phyloP scores from a whole-genome alignment of 2,113 vertebrate genomes.

The Chinchilla lanigera region DNA sequence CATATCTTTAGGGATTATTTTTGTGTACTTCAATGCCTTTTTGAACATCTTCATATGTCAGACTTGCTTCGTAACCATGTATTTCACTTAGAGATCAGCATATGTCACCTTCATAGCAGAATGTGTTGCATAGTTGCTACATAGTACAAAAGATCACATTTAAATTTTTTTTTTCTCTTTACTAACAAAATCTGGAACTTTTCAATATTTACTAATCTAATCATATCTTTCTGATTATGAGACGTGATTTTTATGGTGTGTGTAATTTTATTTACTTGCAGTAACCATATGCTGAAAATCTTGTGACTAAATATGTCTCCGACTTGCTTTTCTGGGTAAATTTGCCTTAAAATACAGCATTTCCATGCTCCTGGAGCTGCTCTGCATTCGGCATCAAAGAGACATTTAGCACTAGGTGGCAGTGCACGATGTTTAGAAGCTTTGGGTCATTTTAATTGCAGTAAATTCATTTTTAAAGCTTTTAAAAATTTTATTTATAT shows the following conservation, averaged over 20 bases:
- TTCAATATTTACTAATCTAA: neutral
- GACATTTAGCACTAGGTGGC: slow-evolving; percentile 86
- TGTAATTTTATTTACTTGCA: slow-evolving; percentile 52
- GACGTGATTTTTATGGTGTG: slow-evolving; percentile 43
- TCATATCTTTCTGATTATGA: slow-evolving; percentile 32
- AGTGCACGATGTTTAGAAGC: slow-evolving; percentile 79
- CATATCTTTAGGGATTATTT: neutral
- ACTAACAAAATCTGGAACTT: neutral
- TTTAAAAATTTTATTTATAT: slow-evolving; percentile 60
- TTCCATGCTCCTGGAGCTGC: neutral
- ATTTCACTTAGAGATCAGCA: neutral
- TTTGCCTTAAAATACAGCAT: slow-evolving; percentile 28
- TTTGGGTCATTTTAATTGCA: slow-evolving; percentile 32
- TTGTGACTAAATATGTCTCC: neutral
- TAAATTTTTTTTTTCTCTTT: neutral
- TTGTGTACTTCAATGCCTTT: neutral
- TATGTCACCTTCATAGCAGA: neutral
- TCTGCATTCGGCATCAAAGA: neutral
- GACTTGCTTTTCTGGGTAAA: neutral
- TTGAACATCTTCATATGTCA: slow-evolving; percentile 11
- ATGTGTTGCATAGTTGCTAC: neutral
- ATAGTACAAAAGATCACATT: neutral
- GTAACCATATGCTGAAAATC: neutral
- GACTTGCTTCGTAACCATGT: neutral
- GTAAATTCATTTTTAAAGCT: slow-evolving; percentile 46